phyloP scores from a whole-genome alignment of 1,140 invertebrate species.

The Apocrypta bakeri region DNA sequence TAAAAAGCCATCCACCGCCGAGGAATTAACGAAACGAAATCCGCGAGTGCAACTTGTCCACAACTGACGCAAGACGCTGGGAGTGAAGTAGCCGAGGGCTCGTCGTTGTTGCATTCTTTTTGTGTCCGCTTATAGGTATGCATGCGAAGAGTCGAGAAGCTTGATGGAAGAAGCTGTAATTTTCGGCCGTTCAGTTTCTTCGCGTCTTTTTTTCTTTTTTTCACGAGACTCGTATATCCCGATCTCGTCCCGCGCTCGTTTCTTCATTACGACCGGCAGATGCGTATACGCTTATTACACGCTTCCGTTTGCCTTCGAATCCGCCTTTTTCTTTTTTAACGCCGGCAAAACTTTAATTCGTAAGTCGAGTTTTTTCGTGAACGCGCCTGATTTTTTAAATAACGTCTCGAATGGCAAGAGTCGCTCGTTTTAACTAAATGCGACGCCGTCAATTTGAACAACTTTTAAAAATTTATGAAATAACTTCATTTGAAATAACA shows the following conservation, averaged over 20 bases:
- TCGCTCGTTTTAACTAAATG: too few relatives aligned
- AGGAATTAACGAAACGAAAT: constrained; percentile 48
- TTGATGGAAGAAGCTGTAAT: constrained; percentile 25
- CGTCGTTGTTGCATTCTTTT: constrained; percentile 2
- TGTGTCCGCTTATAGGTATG: not conserved
- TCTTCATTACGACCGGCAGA: constrained; percentile 26
- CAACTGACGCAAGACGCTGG: constrained; percentile 16
- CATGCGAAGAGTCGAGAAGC: not conserved
- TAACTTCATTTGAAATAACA: not conserved
- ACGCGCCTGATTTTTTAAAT: too few relatives aligned
- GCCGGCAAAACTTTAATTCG: constrained; percentile 18
- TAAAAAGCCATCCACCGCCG: constrained; percentile 36
- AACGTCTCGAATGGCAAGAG: too few relatives aligned
- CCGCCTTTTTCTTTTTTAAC: not conserved
- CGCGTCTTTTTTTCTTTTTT: not conserved
- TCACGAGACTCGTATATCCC: not conserved
- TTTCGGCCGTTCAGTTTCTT: constrained; percentile 6
- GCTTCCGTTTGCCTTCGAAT: not conserved
- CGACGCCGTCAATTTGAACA: too few relatives aligned
- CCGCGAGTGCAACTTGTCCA: constrained; percentile 45
- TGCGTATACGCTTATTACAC: not conserved
- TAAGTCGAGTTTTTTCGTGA: not conserved
- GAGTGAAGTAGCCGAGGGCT: constrained; percentile 3
- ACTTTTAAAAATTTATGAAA: not conserved
- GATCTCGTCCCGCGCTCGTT: constrained; percentile 13